Evolutionary conservation across 2,888 invertebrate species (phyloP).

Genomic region (Apomyelois bistriatella): DNA sequence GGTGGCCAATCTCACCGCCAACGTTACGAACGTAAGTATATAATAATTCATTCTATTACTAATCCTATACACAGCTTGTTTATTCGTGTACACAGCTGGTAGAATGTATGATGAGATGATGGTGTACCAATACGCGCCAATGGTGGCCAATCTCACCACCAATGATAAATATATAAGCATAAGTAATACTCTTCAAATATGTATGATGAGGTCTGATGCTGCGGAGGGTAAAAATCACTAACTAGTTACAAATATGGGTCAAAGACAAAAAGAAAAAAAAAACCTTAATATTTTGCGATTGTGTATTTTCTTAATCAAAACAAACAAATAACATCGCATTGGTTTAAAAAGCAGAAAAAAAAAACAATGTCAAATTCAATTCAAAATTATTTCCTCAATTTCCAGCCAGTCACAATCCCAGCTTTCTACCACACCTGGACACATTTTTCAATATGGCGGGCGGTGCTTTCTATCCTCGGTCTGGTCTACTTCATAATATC

Average conservation of each 20-base stretch:
- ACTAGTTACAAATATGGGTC: too few relatives aligned
- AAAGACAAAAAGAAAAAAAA: too few relatives aligned
- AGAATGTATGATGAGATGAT: slow-evolving; percentile 72
- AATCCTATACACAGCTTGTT: slow-evolving; percentile 63
- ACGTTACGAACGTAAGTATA: slow-evolving; percentile 55
- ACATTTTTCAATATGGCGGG: slow-evolving; percentile 81
- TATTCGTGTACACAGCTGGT: slow-evolving; percentile 49
- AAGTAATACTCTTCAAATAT: too few relatives aligned
- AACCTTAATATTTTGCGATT: too few relatives aligned
- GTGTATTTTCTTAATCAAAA: too few relatives aligned
- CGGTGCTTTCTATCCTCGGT: slow-evolving; percentile 78
- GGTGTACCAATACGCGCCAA: slow-evolving; percentile 63
- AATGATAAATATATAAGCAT: too few relatives aligned
- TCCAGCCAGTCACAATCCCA: slow-evolving; percentile 70
- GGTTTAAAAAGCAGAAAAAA: too few relatives aligned
- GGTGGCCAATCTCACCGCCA: slow-evolving; percentile 52
- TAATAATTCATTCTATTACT: slow-evolving; percentile 46
- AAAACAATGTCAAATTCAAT: too few relatives aligned
- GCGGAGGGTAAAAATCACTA: too few relatives aligned
- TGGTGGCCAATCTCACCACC: slow-evolving; percentile 51
- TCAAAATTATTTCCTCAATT: slow-evolving; percentile 22
- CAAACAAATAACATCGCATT: too few relatives aligned
- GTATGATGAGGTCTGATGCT: too few relatives aligned
- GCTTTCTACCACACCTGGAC: slow-evolving; percentile 81
- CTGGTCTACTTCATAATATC: slow-evolving; percentile 79